These are phyloP conservation scores for Numenius phaeopus DNA, from an alignment of 2,797 vertebrate species.

Conservation along the genomic window DNA sequence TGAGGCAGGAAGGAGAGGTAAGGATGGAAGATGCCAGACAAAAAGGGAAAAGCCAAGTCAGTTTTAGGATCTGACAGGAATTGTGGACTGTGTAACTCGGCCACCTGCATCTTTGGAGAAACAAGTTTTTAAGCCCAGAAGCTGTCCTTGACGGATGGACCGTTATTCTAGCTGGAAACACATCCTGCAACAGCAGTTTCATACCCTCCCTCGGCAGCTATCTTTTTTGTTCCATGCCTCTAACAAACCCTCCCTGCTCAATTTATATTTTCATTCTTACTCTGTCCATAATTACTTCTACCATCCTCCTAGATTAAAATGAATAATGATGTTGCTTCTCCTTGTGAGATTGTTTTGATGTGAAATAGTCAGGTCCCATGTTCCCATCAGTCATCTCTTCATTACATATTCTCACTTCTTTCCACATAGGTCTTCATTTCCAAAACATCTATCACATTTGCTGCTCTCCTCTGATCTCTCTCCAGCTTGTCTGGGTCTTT, in stretches of 20 bases:
- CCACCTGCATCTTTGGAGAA: constrained; percentile 12
- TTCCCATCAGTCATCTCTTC: constrained; percentile 17
- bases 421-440: constrained; percentile 15
- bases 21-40: background rate
- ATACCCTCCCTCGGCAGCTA: background rate
- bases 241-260: background rate
- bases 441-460: constrained; percentile 34
- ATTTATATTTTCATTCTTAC: background rate
- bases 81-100: background rate
- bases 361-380: background rate
- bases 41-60: background rate
- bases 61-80: background rate
- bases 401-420: constrained; percentile 31
- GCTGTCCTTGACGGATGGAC: background rate
- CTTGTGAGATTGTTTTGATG: constrained; percentile 1
- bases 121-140: background rate
- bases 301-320: background rate
- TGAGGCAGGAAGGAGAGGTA: background rate
- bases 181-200: background rate
- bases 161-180: background rate
- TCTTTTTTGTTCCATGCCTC: background rate
- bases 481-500: constrained; percentile 25
- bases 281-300: background rate
- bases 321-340: background rate
- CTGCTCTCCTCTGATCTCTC: constrained; percentile 34